phyloP scores from a whole-genome alignment of 2,797 vertebrate genomes.

The Platyrinchus mystaceus region DNA sequence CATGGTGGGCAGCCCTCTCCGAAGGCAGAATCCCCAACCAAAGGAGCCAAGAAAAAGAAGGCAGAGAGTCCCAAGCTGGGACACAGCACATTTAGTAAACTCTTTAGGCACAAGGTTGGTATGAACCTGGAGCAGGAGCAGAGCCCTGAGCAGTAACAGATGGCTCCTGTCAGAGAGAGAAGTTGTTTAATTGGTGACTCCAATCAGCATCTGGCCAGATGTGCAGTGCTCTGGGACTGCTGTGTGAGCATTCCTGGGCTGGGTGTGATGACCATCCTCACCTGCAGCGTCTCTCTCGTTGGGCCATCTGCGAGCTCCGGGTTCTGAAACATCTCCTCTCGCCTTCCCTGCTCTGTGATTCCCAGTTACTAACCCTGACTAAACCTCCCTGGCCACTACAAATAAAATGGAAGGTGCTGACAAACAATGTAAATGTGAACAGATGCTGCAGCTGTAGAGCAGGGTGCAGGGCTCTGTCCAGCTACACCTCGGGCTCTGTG shows the following conservation, averaged over 20 bases:
- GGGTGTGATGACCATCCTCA: fast-evolving
- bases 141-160: constrained; percentile 65
- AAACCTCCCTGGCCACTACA: neutral
- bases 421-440: neutral
- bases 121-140: neutral
- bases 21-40: constrained; percentile 59
- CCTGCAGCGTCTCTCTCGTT: fast-evolving
- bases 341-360: neutral
- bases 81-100: constrained; percentile 79
- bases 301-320: constrained; percentile 63
- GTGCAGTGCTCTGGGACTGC: neutral
- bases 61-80: constrained; percentile 77
- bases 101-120: constrained; percentile 92
- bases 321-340: constrained; percentile 49
- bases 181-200: neutral
- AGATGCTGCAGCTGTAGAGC: neutral
- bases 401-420: neutral
- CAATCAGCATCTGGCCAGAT: neutral
- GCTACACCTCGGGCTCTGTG: neutral
- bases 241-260: neutral
- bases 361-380: neutral
- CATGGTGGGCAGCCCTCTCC: constrained; percentile 67
- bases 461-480: neutral
- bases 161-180: neutral
- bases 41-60: constrained; percentile 78